Evolutionary conservation across 2,113 vertebrate genomes (phyloP), one percentile per base, ranked within the genome.

Genomic region (Tetrax tetrax): DNA sequence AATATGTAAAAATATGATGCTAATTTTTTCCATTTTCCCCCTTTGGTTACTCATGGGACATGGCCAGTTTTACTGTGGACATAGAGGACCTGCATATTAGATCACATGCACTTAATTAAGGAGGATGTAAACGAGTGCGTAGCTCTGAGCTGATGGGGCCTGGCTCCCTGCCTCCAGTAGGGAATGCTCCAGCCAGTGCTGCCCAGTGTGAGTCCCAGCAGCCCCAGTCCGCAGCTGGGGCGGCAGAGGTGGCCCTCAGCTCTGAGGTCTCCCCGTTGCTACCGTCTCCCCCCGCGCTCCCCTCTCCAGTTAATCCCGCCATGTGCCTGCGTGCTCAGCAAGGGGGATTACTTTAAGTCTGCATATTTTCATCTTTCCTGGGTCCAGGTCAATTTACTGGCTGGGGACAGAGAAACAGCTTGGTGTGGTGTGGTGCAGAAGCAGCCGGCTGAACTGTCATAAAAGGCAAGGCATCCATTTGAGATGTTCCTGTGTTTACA

Each of bases 331-430:
- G 9, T 71, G 96, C 93, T 97, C 95, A 96, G 95, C 92, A 80
- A 83, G 77, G 92, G 69, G 75, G 95, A 96, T 95, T 95, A 96
- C 92, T 92, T 90, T 95, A 97, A 96, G 70, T 95, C 94, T 95
- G 92, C 78, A 89, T 93, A 91, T 96, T 97, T 96, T 90, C 94
- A 82, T 94, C 93, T 96, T 89, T 80, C 47, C 82, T 81, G 65
- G 64, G 64, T 93, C 57, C 33, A 35, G 94, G 84, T 89, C 74
- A 88, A 77, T 87, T 83, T 88, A 17, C 66, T 61, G 77, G 37
- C 59, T 60, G 66, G 87, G 66, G 61, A 82, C 81, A 23, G 76
- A 84, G 87, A 71, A 91, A 3, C 21, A 64, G 93, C 69, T 65
- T 50, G 70, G 71, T 33, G 71, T 66, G 48, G 74, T 37, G 68